Base-by-base conservation (phyloP, 23 tunicate species). In the Clavelina lepadiformis region DNA sequence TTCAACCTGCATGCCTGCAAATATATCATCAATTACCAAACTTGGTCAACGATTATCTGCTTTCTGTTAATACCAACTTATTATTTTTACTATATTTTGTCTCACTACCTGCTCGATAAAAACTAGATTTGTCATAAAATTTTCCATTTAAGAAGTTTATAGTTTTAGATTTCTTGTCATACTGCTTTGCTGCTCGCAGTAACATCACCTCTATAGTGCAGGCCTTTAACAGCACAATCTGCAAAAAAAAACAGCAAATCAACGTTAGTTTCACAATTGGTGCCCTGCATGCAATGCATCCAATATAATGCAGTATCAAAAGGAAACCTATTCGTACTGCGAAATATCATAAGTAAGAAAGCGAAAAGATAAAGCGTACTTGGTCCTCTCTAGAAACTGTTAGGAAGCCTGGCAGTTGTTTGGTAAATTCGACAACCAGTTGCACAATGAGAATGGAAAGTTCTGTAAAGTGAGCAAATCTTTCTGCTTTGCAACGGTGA, bases 151-250 rank as follows among this genome's bases (percentile, higher is more conserved):
- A 71, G 46, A 89, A 79, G 46, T 89, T 89, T 3, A 89, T 89
- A 1, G 97, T 63, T 62, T 67, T 71, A 21, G 81, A 38, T 0
- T 81, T 70, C 46, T 81, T 89, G 37, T 89, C 81, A 63, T 81
- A 89, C 33, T 81, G 88, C 46, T 89, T 89, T 8, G 97, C 97
- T 25, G 97, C 97, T n/a, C 97, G 64, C 20, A 89, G 70, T 4
- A 89, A 54, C 88, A 89, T 75, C 24, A 89, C 97, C 65, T 89
- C 97, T 33, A 89, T 89, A 4, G 97, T 85, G 67, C 97, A 89
- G 7, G 97, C 89, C 68, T 89, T 89, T 35, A 89, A 41, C 51
- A 89, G 56, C 13, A 81, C 58, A 41, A 89, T 89, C 97, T 89
- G 71, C 3, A 41, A 61, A 28, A 60, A 13, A 26, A 30, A 57